A percentile compares a stretch with the other conserved stretches of the same genome.
phyloP scores from a whole-genome alignment of 1,140 invertebrate species.

The Polyergus mexicanus region DNA sequence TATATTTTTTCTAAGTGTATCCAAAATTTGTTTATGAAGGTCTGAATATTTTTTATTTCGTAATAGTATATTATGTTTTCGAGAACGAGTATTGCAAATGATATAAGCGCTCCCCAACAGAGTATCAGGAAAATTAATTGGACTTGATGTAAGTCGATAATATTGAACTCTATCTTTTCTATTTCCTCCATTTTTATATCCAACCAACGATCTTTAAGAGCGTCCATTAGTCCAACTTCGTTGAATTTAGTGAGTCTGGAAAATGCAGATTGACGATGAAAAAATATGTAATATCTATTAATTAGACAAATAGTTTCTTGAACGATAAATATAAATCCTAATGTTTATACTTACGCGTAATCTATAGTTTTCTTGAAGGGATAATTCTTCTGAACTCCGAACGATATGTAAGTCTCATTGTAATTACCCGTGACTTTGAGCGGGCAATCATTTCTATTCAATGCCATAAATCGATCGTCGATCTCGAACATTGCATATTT shows the following conservation, averaged over 20 bases:
- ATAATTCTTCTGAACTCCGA: conserved; percentile 54
- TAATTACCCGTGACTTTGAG: conserved; percentile 23
- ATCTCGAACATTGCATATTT: conserved; percentile 64
- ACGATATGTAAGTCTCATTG: conserved; percentile 66
- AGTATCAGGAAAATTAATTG: conserved; percentile 67
- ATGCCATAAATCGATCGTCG: conserved; percentile 54
- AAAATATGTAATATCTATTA: neutral
- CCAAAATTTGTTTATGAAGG: neutral
- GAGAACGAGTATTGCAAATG: conserved; percentile 59
- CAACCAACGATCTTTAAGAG: conserved; percentile 67
- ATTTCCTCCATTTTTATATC: conserved; percentile 6
- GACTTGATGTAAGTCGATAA: conserved; percentile 71
- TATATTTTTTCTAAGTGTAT: neutral
- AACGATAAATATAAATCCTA: neutral
- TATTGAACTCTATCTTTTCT: conserved; percentile 18
- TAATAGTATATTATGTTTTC: conserved; percentile 59
- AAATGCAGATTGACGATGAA: neutral
- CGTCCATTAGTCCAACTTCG: conserved; percentile 69
- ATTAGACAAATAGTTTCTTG: neutral
- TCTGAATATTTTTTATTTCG: neutral
- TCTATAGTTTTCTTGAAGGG: conserved; percentile 71
- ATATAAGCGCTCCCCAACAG: conserved; percentile 35
- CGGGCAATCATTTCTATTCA: conserved; percentile 41
- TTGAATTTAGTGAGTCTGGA: conserved; percentile 68
- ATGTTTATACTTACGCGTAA: conserved; percentile 60